Base-by-base conservation (phyloP, 2,888 invertebrate genomes). In the Parelbella ahira region DNA sequence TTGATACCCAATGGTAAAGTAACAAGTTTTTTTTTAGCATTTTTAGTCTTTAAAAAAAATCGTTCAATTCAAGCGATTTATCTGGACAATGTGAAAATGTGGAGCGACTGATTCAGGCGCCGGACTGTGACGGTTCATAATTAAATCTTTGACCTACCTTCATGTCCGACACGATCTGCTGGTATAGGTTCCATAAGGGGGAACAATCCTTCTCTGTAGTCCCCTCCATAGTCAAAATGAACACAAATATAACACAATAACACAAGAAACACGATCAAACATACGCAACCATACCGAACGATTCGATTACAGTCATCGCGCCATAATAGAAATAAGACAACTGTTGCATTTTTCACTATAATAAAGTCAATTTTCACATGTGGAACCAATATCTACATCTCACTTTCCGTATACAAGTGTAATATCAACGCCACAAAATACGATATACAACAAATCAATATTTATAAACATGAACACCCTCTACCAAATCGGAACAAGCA, bases 141-240 rank as follows among this genome's bases (percentile, higher is more conserved):
- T 20, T 44, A 55, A 48, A 49, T 47, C 45, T 47, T 39, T 55
- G 58, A 81, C 91, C 89, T 90, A 97, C 98, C 95, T 98, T 98
- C 95, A 98, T 94, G 79, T 98, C 98, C 68, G 93, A 93, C 63
- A 98, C 93, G 62, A 98, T 96, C 80, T 96, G 96, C 84, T 97
- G 97, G 79, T 98, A 98, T 59, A 98, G 91, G 71, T 94, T 95
- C 81, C 97, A 97, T 68, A 97, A 89, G 58, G 95, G 96, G 75
- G 94, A 94, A 76, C 94, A 94, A 88, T 96, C 96, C 80, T 94
- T 91, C 76, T 94, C 94, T 37, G 82, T 80, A 68, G 89, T 91
- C 66, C 90, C 90, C 88, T 93, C 93, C 93, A 93, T 93, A 77
- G 83, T 88, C 73, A 71, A 65, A 70, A 65, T 63, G 57, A 70